phyloP scores from a whole-genome alignment of 2,888 invertebrate species.

The Nudaria mundana region DNA sequence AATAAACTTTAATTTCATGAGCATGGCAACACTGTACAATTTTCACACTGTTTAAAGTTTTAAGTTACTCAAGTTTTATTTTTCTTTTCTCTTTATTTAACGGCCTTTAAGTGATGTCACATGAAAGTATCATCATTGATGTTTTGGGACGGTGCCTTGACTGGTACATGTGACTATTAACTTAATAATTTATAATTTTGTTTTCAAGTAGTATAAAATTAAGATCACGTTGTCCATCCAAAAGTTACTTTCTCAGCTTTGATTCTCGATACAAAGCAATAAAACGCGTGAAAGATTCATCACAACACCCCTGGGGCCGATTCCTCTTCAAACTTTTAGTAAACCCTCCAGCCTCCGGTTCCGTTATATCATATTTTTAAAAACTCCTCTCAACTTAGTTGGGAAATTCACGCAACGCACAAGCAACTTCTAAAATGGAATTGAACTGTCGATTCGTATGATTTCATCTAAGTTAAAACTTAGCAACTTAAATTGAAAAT shows the following conservation, averaged over 20 bases:
- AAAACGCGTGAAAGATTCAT: constrained; percentile 79
- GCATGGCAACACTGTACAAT: background rate
- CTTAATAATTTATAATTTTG: too few relatives aligned
- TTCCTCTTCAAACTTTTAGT: constrained; percentile 71
- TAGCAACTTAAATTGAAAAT: constrained; percentile 25
- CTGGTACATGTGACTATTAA: too few relatives aligned
- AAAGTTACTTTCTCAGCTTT: too few relatives aligned
- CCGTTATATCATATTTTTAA: constrained; percentile 76
- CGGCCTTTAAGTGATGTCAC: too few relatives aligned
- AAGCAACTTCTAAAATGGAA: constrained; percentile 57
- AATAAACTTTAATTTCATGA: constrained; percentile 38
- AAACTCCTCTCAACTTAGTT: constrained; percentile 58
- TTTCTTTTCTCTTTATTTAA: too few relatives aligned
- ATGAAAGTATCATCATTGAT: too few relatives aligned
- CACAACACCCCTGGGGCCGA: constrained; percentile 68
- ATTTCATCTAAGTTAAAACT: constrained; percentile 37
- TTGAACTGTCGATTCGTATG: constrained; percentile 49
- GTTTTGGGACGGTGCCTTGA: too few relatives aligned
- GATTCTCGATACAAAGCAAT: constrained; percentile 71
- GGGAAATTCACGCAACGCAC: constrained; percentile 45
- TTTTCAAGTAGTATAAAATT: too few relatives aligned
- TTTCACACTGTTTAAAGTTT: too few relatives aligned
- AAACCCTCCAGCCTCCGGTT: constrained; percentile 55
- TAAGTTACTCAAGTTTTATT: too few relatives aligned
- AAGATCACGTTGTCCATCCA: too few relatives aligned